Percentiles rank a stretch among this genome's conserved stretches.
phyloP scores from a whole-genome alignment of 1,140 invertebrate genomes.

The Macrostomum lignano region DNA sequence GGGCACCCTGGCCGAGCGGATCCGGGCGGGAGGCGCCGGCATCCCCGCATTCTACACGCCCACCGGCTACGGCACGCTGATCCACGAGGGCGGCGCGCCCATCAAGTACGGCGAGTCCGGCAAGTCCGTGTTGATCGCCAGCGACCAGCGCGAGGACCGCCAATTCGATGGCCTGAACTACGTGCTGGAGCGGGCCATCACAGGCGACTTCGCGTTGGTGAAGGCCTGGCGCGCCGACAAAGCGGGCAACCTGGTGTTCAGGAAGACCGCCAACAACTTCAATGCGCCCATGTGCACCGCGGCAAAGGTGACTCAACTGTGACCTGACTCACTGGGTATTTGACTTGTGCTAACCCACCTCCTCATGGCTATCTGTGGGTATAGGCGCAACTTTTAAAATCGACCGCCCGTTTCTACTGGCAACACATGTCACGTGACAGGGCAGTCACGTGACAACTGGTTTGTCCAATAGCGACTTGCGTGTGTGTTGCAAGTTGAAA shows the following conservation, averaged over 20 bases:
- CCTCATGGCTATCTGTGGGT: too few relatives aligned
- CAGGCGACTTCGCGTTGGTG: constrained; percentile 70
- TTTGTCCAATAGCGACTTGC: too few relatives aligned
- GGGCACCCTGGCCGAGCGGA: constrained; percentile 68
- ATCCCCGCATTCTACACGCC: constrained; percentile 92
- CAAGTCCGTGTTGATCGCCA: constrained; percentile 26
- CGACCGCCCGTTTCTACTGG: too few relatives aligned
- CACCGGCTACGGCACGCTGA: constrained; percentile 68
- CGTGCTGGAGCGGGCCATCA: constrained; percentile 78
- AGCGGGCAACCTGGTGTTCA: constrained; percentile 66
- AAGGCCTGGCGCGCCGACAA: constrained; percentile 91
- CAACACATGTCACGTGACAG: too few relatives aligned
- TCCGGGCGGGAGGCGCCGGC: constrained; percentile 73
- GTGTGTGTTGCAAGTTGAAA: too few relatives aligned
- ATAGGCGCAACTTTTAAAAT: too few relatives aligned
- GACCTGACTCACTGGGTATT: too few relatives aligned
- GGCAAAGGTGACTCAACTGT: constrained; percentile 39
- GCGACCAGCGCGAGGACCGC: constrained; percentile 33
- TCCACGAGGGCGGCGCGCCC: constrained; percentile 66
- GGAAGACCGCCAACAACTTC: constrained; percentile 63
- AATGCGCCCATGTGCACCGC: constrained; percentile 76
- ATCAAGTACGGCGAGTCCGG: constrained; percentile 47
- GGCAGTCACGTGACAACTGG: too few relatives aligned
- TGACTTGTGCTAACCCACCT: too few relatives aligned
- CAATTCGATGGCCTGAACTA: constrained; percentile 56